These are phyloP conservation scores for Dorcus hopei DNA, from an alignment of 2,888 invertebrate genomes.

Conservation along the genomic window DNA sequence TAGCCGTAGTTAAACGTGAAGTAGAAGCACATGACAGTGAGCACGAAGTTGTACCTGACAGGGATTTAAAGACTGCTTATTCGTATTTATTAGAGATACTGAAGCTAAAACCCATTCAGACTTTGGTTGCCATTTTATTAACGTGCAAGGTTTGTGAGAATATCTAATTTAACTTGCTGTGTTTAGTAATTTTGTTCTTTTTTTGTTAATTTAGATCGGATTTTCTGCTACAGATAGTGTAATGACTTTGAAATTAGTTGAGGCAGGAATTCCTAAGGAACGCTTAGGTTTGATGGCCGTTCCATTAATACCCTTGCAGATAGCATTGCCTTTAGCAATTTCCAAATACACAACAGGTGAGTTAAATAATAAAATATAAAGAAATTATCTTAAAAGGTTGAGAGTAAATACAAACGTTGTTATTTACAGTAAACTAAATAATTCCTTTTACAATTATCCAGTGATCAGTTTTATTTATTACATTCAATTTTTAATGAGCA, in stretches of 20 bases:
- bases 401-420: too few species aligned
- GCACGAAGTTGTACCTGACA: slow-evolving; percentile 46
- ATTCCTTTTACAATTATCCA: too few species aligned
- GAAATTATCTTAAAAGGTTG: too few species aligned
- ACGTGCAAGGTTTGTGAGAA: slow-evolving; percentile 77
- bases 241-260: slow-evolving; percentile 90
- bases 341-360: slow-evolving; percentile 53
- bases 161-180: background rate
- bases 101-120: slow-evolving; percentile 75
- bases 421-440: too few species aligned
- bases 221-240: slow-evolving; percentile 96
- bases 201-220: slow-evolving; percentile 66
- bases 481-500: background rate
- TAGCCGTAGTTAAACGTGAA: slow-evolving; percentile 87
- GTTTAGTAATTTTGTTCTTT: slow-evolving; percentile 2
- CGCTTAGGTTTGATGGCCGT: slow-evolving; percentile 89
- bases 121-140: slow-evolving; percentile 74
- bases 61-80: slow-evolving; percentile 71
- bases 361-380: background rate
- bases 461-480: background rate
- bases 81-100: slow-evolving; percentile 78
- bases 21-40: slow-evolving; percentile 51
- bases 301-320: slow-evolving; percentile 91
- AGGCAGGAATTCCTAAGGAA: slow-evolving; percentile 94
- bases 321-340: slow-evolving; percentile 80